phyloP scores from a whole-genome alignment of 2,797 vertebrate species.

The Darevskia mixta region DNA sequence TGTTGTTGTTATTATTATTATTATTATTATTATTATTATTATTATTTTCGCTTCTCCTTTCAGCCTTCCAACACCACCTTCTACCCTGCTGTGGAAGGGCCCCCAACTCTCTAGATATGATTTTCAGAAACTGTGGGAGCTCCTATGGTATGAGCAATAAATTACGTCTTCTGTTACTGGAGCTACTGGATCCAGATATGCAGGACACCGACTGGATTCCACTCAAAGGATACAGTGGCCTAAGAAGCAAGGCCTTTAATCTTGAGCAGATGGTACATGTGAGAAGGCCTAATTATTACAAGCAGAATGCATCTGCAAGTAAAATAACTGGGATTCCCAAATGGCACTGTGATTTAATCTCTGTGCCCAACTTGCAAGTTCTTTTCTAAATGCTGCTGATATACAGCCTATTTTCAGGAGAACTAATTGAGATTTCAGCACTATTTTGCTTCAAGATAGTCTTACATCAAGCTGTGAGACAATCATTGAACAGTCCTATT shows the following conservation, averaged over 20 bases:
- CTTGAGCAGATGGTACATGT: background rate
- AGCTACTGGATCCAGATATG: background rate
- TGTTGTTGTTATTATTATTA: no score
- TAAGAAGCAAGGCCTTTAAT: background rate
- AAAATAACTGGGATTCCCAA: background rate
- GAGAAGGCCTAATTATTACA: background rate
- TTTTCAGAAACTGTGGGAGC: no score
- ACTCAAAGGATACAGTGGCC: background rate
- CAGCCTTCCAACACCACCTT: no score
- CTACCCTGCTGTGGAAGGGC: no score
- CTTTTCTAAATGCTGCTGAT: slow-evolving; percentile 31
- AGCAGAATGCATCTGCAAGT: slow-evolving; percentile 13
- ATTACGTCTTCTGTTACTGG: no score
- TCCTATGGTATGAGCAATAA: no score
- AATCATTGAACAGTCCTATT: slow-evolving; percentile 24
- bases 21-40: no score
- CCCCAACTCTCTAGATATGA: no score
- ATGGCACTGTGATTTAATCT: slow-evolving; percentile 18
- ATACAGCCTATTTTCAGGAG: slow-evolving; percentile 29
- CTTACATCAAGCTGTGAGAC: slow-evolving; percentile 42
- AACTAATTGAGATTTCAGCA: slow-evolving; percentile 24
- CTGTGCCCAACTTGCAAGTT: slow-evolving; percentile 9
- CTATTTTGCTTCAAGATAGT: slow-evolving; percentile 35
- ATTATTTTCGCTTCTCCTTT: no score
- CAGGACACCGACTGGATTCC: background rate